A percentile compares a stretch with the other conserved stretches of the same genome.
Evolutionary conservation across 2,888 invertebrate genomes (phyloP).

Genomic region (Tenthredo mesomela): DNA sequence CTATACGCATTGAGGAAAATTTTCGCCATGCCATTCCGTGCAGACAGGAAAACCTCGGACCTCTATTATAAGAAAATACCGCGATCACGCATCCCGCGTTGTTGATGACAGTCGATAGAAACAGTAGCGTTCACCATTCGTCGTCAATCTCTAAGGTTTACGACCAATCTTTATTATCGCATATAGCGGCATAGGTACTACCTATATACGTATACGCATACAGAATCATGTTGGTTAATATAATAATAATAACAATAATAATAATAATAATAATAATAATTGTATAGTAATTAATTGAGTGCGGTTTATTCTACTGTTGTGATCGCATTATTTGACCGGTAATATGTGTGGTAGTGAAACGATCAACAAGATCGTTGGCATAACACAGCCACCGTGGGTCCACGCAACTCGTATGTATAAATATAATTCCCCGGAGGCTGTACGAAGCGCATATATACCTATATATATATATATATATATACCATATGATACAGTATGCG

Average conservation of each 20-base stretch:
- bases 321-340: neutral
- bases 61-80: slow-evolving; percentile 43
- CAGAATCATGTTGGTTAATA: neutral
- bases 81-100: slow-evolving; percentile 47
- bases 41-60: slow-evolving; percentile 12
- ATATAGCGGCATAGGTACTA: neutral
- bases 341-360: neutral
- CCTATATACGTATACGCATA: neutral
- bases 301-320: slow-evolving; percentile 1
- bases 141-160: slow-evolving; percentile 23
- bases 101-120: slow-evolving; percentile 49
- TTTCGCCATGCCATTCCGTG: neutral
- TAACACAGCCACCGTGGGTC: slow-evolving; percentile 35
- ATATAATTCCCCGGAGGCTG: slow-evolving; percentile 19
- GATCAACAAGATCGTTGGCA: slow-evolving; percentile 19
- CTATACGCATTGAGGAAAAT: neutral
- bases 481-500: neutral
- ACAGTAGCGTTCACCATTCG: slow-evolving; percentile 24
- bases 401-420: slow-evolving; percentile 2
- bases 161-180: slow-evolving; percentile 22
- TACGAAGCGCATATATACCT: too few relatives aligned
- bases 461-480: too few relatives aligned
- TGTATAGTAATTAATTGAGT: neutral
- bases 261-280: neutral
- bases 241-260: neutral